Conservation (phyloP, 2,113 vertebrate species). For the Colaptes auratus region DNA sequence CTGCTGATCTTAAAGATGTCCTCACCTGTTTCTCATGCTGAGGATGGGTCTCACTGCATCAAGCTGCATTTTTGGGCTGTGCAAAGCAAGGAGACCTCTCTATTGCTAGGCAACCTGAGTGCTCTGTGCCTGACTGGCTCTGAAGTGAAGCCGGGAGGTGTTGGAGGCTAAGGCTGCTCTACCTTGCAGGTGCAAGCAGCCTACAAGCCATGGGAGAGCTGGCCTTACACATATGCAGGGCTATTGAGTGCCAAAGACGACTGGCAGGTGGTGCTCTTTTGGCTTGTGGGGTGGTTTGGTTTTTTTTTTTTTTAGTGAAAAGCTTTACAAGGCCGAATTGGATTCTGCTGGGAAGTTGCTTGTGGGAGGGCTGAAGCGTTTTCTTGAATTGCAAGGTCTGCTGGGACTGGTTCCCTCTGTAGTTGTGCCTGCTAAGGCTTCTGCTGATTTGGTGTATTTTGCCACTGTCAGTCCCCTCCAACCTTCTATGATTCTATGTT, state of each 20-base stretch:
- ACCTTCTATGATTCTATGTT: neutral
- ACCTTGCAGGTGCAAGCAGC: conserved; percentile 23
- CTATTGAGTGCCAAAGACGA: neutral
- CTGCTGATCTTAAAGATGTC: neutral
- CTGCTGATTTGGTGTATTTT: neutral
- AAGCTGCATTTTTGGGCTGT: conserved; percentile 35
- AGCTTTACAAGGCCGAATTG: neutral
- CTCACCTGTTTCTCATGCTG: neutral
- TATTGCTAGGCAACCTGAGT: conserved; percentile 68
- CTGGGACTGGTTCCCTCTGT: neutral
- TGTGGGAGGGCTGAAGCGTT: neutral
- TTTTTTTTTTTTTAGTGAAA: neutral
- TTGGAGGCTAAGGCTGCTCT: neutral
- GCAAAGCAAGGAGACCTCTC: neutral
- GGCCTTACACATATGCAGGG: neutral
- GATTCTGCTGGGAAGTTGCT: neutral
- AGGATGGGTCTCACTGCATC: conserved; percentile 22
- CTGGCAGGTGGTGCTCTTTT: neutral
- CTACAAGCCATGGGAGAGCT: neutral
- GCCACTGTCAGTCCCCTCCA: neutral
- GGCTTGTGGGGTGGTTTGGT: neutral
- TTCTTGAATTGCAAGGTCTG: neutral
- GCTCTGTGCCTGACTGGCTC: neutral
- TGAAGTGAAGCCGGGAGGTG: neutral
- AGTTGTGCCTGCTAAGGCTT: neutral